Percentiles rank a stretch among this genome's conserved stretches.
phyloP scores from a whole-genome alignment of 2,888 invertebrate species.

The Trissolcus japonicus region DNA sequence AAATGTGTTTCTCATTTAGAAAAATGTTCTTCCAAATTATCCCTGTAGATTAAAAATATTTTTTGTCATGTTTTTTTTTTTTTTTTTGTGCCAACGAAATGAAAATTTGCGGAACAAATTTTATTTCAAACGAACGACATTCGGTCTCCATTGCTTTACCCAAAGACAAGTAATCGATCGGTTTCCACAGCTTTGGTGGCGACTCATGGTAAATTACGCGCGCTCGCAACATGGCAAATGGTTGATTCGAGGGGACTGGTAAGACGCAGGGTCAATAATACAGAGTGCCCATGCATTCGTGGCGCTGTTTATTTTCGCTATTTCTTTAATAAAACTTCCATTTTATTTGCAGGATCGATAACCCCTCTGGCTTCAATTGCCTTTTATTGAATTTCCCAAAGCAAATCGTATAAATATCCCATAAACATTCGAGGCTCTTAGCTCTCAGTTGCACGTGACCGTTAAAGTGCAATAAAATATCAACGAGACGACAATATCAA shows the following conservation, averaged over 20 bases:
- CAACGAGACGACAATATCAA: slow-evolving; percentile 1
- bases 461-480: slow-evolving; percentile 4
- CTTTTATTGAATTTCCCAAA: slow-evolving; percentile 9
- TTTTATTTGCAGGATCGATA: slow-evolving; percentile 35
- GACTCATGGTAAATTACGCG: slow-evolving; percentile 53
- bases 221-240: slow-evolving; percentile 49
- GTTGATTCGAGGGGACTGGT: slow-evolving; percentile 49
- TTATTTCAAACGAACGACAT: not conserved
- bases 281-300: slow-evolving; percentile 37
- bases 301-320: slow-evolving; percentile 33
- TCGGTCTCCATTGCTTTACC: slow-evolving; percentile 30
- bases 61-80: not conserved
- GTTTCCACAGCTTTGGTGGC: slow-evolving; percentile 52
- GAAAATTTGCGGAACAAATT: not conserved
- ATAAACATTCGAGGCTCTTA: not conserved
- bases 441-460: too few species aligned
- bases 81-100: too few species aligned
- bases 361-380: slow-evolving; percentile 1
- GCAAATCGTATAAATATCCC: slow-evolving; percentile 4
- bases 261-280: slow-evolving; percentile 53
- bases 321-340: slow-evolving; percentile 23
- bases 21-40: too few species aligned
- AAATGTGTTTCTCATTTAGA: too few species aligned
- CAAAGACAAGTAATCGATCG: slow-evolving; percentile 51
- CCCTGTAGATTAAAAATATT: not conserved